phyloP scores from a whole-genome alignment of 1,140 invertebrate genomes.

The Calliopsis andreniformis region DNA sequence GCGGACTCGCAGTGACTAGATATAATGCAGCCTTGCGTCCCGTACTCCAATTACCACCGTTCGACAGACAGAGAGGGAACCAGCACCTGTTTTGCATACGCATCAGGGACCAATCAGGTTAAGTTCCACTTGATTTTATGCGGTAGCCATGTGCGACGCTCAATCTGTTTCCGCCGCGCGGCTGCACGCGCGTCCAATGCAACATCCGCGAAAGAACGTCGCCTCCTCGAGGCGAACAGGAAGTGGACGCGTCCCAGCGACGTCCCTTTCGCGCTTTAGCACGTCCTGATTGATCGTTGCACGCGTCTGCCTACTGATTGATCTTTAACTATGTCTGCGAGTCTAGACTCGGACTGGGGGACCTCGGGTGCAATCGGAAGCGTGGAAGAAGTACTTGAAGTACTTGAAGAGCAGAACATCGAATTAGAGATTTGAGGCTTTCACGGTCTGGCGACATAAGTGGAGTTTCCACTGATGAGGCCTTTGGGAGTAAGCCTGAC shows the following conservation, averaged over 20 bases:
- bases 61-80: conserved; percentile 59
- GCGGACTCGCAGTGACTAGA: conserved; percentile 72
- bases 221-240: neutral
- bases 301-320: no score
- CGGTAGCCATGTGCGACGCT: conserved; percentile 53
- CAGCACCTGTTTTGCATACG: conserved; percentile 76
- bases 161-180: conserved; percentile 60
- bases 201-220: conserved; percentile 53
- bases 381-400: no score
- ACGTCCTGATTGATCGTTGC: neutral
- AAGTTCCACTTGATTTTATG: conserved; percentile 70
- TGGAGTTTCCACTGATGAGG: no score
- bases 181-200: conserved; percentile 42
- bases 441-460: no score
- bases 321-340: no score
- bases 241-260: conserved; percentile 17
- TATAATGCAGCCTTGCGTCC: conserved; percentile 79
- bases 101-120: conserved; percentile 75
- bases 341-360: no score
- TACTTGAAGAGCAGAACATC: no score
- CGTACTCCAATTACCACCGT: conserved; percentile 75
- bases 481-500: no score
- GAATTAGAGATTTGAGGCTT: no score
- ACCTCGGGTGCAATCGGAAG: no score
- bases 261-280: neutral